Evolutionary conservation across 2,113 vertebrate species (phyloP).

Genomic region (Xiphophorus maculatus): DNA sequence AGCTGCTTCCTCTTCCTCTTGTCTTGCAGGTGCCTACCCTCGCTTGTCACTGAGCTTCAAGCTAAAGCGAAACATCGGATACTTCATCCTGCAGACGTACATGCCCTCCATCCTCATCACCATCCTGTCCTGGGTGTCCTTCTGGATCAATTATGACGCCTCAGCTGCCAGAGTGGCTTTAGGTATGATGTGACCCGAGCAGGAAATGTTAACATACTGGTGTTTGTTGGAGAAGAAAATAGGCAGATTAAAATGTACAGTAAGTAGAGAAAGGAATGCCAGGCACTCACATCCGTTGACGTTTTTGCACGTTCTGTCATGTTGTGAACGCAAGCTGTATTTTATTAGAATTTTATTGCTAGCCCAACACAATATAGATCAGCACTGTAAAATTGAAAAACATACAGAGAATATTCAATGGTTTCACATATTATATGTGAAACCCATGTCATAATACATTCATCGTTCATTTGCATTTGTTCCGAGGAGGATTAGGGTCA

Average conservation of each 20-base stretch:
- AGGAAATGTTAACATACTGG: background rate
- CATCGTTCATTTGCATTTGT: too few relatives aligned
- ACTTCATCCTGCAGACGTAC: conserved; percentile 98
- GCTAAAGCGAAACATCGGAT: conserved; percentile 97
- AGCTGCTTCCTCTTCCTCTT: background rate
- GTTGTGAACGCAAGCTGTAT: background rate
- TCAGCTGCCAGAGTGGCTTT: conserved; percentile 98
- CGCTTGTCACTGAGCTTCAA: conserved; percentile 97
- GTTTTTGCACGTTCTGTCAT: background rate
- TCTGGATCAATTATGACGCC: conserved; percentile 99
- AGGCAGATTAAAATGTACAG: background rate
- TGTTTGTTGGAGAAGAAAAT: background rate
- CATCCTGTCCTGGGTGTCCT: conserved; percentile 98
- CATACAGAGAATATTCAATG: too few relatives aligned
- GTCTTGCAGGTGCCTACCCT: conserved; percentile 89
- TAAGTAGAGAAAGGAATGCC: background rate
- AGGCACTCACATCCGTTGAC: background rate
- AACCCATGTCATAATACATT: too few relatives aligned
- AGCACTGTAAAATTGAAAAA: too few relatives aligned
- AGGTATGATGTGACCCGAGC: conserved; percentile 80
- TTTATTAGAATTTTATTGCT: too few relatives aligned
- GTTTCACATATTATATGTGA: too few relatives aligned
- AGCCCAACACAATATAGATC: too few relatives aligned
- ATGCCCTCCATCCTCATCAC: conserved; percentile 99
- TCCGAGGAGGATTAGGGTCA: too few relatives aligned